These are phyloP conservation scores for Tortrix viridana DNA, from an alignment of 2,888 invertebrate species.

Conservation along the genomic window DNA sequence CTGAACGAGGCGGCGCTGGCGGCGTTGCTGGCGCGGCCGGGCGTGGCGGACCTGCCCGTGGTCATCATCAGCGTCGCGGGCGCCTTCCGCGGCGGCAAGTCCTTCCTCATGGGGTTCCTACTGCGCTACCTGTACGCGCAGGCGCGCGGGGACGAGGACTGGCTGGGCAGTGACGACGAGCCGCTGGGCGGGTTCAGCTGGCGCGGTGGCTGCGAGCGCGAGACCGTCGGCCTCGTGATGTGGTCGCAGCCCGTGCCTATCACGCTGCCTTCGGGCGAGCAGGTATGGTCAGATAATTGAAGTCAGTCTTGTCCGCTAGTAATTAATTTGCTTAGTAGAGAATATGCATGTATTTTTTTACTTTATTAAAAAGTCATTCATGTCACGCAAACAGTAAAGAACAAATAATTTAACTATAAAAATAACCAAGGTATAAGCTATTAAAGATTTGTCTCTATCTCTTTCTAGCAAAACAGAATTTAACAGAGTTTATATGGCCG, in stretches of 20 bases:
- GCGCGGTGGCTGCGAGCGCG: constrained; percentile 95
- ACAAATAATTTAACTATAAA: no score
- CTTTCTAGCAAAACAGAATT: no score
- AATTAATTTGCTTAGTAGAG: no score
- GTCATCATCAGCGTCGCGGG: constrained; percentile 57
- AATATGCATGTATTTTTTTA: no score
- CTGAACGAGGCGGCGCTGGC: constrained; percentile 40
- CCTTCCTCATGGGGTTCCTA: constrained; percentile 58
- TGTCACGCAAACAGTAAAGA: no score
- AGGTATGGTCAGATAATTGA: background rate
- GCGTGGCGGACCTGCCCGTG: constrained; percentile 47
- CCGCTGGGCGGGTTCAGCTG: constrained; percentile 95
- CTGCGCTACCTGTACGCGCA: constrained; percentile 53
- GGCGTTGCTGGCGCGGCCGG: constrained; percentile 18
- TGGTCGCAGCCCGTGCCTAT: constrained; percentile 96
- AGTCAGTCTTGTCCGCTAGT: no score
- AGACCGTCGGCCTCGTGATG: constrained; percentile 97
- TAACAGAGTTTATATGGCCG: no score
- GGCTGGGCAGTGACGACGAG: constrained; percentile 91
- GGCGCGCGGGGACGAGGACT: constrained; percentile 76
- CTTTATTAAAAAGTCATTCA: no score
- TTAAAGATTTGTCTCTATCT: no score
- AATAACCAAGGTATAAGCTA: no score
- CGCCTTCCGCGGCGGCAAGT: constrained; percentile 57
- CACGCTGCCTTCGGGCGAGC: constrained; percentile 69